Conservation (phyloP, 2,888 invertebrate species). For the Lordiphosa fenestrarum region DNA sequence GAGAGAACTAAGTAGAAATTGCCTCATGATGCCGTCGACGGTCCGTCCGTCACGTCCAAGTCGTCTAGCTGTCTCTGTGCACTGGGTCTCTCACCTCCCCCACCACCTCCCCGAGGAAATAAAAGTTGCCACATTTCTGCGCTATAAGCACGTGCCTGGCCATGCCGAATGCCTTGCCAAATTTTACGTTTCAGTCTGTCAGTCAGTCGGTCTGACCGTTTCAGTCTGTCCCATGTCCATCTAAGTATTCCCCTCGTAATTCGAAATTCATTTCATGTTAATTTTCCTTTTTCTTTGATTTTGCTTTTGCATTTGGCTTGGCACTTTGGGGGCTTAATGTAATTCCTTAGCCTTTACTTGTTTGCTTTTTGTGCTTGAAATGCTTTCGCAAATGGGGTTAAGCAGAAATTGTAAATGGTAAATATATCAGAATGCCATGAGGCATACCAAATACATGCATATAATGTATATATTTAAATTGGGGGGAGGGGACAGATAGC, state of each 20-base stretch:
- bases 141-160: slow-evolving; percentile 62
- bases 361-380: slow-evolving; percentile 23
- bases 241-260: slow-evolving; percentile 29
- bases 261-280: slow-evolving; percentile 69
- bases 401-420: slow-evolving; percentile 5
- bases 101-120: slow-evolving; percentile 42
- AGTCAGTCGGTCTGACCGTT: slow-evolving; percentile 6
- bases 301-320: slow-evolving; percentile 47
- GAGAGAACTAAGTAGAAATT: slow-evolving; percentile 54
- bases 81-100: slow-evolving; percentile 24
- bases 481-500: too few relatives aligned
- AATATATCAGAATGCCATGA: too few relatives aligned
- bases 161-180: slow-evolving; percentile 58
- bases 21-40: slow-evolving; percentile 64
- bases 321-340: slow-evolving; percentile 56
- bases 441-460: too few relatives aligned
- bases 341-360: slow-evolving; percentile 48
- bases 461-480: too few relatives aligned
- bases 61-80: slow-evolving; percentile 58
- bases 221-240: slow-evolving; percentile 4
- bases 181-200: slow-evolving; percentile 23
- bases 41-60: slow-evolving; percentile 51
- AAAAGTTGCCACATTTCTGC: slow-evolving; percentile 63
- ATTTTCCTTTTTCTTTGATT: slow-evolving; percentile 64
- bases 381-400: slow-evolving; percentile 56